Evolutionary conservation across 2,888 invertebrate species (phyloP).

Genomic region (Plusia festucae): DNA sequence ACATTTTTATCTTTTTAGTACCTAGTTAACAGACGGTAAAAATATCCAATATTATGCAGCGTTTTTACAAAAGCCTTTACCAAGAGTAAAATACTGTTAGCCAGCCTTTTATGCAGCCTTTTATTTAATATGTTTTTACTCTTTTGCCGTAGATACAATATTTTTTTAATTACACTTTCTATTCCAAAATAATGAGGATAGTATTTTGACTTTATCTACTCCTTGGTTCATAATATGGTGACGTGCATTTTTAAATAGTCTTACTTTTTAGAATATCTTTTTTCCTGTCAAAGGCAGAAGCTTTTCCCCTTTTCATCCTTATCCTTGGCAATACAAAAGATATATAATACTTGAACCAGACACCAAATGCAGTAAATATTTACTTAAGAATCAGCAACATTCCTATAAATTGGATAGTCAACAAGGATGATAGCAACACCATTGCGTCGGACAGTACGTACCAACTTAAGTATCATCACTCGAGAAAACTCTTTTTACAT

Average conservation of each 20-base stretch:
- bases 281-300: no score
- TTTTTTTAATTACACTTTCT: not conserved
- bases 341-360: not conserved
- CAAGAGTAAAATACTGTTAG: constrained; percentile 1
- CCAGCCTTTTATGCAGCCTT: not conserved
- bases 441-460: not conserved
- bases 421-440: not conserved
- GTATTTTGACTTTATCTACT: not conserved
- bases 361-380: not conserved
- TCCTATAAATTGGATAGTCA: not conserved
- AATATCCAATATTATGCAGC: constrained; percentile 2
- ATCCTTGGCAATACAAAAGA: constrained; percentile 4
- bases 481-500: not conserved
- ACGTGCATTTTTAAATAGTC: not conserved
- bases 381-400: not conserved
- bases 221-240: not conserved
- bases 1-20: constrained; percentile 4
- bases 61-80: constrained; percentile 2
- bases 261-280: no score
- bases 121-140: not conserved
- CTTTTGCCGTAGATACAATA: not conserved
- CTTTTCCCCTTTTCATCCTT: no score
- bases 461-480: not conserved
- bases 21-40: not conserved
- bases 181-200: no score